Conservation (phyloP, 1,140 invertebrate species). For the Hypothenemus hampei region DNA sequence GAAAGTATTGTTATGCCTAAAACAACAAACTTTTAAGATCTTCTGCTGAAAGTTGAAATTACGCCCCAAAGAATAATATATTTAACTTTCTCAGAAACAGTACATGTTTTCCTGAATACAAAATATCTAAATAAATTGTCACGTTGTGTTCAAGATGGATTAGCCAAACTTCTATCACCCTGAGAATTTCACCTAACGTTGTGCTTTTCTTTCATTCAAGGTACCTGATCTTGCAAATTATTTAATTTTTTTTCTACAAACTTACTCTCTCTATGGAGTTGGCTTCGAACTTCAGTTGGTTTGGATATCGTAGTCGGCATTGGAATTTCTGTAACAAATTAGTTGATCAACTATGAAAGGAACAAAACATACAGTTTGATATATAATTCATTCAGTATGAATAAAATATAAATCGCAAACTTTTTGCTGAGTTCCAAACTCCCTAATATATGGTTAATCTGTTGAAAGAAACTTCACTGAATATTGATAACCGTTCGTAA, state of each 20-base stretch:
- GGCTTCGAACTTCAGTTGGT: slow-evolving; percentile 61
- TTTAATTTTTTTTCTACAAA: slow-evolving; percentile 1
- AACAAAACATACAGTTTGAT: slow-evolving; percentile 11
- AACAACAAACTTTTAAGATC: slow-evolving; percentile 17
- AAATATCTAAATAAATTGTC: slow-evolving; percentile 24
- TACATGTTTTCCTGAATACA: slow-evolving; percentile 26
- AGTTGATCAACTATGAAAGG: slow-evolving; percentile 11
- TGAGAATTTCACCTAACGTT: slow-evolving; percentile 9
- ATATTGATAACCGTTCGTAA: slow-evolving; percentile 28
- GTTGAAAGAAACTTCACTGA: slow-evolving; percentile 24
- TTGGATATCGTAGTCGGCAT: slow-evolving; percentile 61
- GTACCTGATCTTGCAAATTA: background rate
- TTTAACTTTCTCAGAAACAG: slow-evolving; percentile 22
- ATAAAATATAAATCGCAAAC: slow-evolving; percentile 27
- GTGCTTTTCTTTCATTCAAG: background rate
- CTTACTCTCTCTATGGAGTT: slow-evolving; percentile 62
- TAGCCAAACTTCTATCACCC: slow-evolving; percentile 15
- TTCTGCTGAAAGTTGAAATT: slow-evolving; percentile 20
- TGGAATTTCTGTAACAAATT: slow-evolving; percentile 58
- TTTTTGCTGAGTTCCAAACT: slow-evolving; percentile 21
- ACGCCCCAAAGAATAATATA: slow-evolving; percentile 22
- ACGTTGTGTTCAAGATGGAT: slow-evolving; percentile 19
- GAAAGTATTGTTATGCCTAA: slow-evolving; percentile 18
- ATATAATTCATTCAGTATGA: slow-evolving; percentile 13
- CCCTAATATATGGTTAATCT: slow-evolving; percentile 28